Conservation (phyloP, 2,888 invertebrate genomes). For the Aromia moschata region DNA sequence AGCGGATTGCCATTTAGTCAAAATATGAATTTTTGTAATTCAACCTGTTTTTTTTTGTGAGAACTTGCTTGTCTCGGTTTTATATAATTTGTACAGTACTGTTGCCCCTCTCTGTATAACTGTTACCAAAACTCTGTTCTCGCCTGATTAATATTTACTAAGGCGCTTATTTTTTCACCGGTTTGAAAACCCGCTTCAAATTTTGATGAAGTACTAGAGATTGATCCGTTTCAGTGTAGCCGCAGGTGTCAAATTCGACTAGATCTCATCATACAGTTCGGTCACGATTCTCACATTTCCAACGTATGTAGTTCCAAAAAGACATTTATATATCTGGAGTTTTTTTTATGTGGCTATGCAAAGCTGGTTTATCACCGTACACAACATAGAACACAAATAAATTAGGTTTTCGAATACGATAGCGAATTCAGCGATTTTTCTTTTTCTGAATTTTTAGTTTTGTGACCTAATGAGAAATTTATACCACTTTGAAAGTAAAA, state of each 20-base stretch:
- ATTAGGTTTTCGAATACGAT: constrained; percentile 26
- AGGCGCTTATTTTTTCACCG: neutral
- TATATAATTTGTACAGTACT: no score
- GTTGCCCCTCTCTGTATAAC: no score
- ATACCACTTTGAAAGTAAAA: constrained; percentile 16
- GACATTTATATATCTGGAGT: constrained; percentile 33
- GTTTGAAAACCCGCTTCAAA: neutral
- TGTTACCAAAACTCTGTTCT: no score
- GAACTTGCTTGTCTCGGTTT: no score
- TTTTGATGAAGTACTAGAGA: constrained; percentile 35
- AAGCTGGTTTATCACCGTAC: constrained; percentile 27
- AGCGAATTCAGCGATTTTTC: neutral
- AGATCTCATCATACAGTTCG: constrained; percentile 51
- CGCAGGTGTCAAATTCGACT: constrained; percentile 55
- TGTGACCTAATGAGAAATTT: no score
- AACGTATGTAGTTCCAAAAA: constrained; percentile 53
- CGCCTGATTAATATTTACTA: no score
- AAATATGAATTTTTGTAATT: no score
- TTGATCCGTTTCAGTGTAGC: constrained; percentile 49
- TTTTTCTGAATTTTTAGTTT: constrained; percentile 15
- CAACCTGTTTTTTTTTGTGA: no score
- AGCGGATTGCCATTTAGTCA: no score
- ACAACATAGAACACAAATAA: constrained; percentile 31
- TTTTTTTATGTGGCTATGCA: constrained; percentile 29
- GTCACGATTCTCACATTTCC: constrained; percentile 56